phyloP scores from a whole-genome alignment of 2,113 vertebrate genomes.

The Azemiops feae region DNA sequence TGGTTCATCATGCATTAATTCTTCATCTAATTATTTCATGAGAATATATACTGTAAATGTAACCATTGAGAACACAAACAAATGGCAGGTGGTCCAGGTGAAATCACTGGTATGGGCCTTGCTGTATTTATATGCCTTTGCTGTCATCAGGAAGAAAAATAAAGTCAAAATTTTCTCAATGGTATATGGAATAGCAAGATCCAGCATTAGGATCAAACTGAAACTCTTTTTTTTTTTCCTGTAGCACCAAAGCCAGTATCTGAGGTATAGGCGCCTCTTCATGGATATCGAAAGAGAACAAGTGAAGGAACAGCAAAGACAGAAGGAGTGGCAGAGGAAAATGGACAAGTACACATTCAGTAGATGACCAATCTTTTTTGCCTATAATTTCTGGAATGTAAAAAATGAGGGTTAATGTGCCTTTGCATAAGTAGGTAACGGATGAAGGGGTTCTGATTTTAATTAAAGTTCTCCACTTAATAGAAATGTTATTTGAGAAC shows the following conservation, averaged over 20 bases:
- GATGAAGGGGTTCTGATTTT: background rate
- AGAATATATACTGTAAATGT: background rate
- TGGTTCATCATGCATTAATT: background rate
- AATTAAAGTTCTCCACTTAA: background rate
- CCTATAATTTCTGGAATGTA: background rate
- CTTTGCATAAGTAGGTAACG: background rate
- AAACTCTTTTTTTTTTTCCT: background rate
- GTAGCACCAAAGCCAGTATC: conserved; percentile 80
- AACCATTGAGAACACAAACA: background rate
- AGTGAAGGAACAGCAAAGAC: conserved; percentile 76
- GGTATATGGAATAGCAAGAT: background rate
- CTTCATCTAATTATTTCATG: background rate
- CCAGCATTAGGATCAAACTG: background rate
- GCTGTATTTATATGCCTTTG: background rate
- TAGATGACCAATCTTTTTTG: background rate
- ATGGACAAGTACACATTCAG: conserved; percentile 67
- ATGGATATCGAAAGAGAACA: conserved; percentile 84
- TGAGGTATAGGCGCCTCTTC: conserved; percentile 78
- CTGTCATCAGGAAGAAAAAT: too few species aligned
- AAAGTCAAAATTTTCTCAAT: background rate
- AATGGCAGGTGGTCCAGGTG: background rate
- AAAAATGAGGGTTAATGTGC: background rate
- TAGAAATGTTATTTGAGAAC: background rate
- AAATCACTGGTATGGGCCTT: background rate
- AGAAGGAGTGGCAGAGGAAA: conserved; percentile 77